Base-by-base conservation (phyloP, 2,113 vertebrate genomes). In the Pithys albifrons region DNA sequence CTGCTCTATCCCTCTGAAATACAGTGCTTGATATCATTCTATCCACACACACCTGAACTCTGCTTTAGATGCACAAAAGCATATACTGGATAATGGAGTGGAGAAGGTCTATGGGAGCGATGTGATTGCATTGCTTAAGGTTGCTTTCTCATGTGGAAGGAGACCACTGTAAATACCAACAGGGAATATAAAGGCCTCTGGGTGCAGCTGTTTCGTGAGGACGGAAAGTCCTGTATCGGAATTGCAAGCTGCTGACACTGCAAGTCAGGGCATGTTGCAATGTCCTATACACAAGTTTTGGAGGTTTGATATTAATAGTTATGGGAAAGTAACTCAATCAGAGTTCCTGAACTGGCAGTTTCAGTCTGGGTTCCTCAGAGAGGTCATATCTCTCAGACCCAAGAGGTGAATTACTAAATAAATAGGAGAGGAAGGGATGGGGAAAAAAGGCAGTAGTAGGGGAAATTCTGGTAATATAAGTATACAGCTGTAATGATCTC, bases 251-350 rank as follows among this genome's bases (percentile, higher is more conserved):
- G 93, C 94, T 96, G 89, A 95, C 85, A 74, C 29, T 51, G 93
- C 93, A 93, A 54, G 55, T 35, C 81, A 79, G 74, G 74, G 41
- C 54, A 43, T 86, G 85, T 86, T 95, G 80, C 91, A 91, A 48
- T 91, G 94, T 73, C 89, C 86, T 94, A 14, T 54, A 91, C 71
- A 85, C 66, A 39, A 69, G 70, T 91, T 94, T 89, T 49, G 49
- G 66, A 78, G 57, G 49, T 62, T 72, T 29, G 27, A 82, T 95
- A 72, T 91, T 94, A 72, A 85, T 75, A 94, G 58, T 82, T 95
- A 87, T 45, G 71, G 88, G 54, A 82, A 89, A 79, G 77, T 89
- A 95, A 97, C 89, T 93, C 92, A 90, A 92, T 94, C 94, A 93
- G 24, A 55, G 61, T 8, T 92, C 80, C 64, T 84, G 69, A 92